A percentile compares a stretch with the other conserved stretches of the same genome.
Conservation (phyloP, 2,113 vertebrate genomes). For the Dascyllus trimaculatus region DNA sequence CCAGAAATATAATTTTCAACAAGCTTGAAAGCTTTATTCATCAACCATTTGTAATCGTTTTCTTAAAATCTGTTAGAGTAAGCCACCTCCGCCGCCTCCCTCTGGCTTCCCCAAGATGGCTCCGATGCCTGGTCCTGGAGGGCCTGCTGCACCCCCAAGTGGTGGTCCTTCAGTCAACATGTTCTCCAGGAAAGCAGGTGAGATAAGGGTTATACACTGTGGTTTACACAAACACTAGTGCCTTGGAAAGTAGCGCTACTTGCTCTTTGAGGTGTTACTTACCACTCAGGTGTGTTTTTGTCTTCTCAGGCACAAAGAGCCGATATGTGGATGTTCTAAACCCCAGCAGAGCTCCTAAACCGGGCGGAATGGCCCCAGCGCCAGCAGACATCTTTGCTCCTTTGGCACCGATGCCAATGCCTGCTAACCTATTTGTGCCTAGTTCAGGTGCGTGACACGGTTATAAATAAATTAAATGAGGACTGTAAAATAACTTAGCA, state of each 20-base stretch:
- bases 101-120: constrained; percentile 87
- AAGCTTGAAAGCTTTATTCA: neutral
- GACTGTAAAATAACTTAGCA: neutral
- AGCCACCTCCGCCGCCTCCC: constrained; percentile 92
- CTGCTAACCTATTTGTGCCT: constrained; percentile 90
- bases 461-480: neutral
- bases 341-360: constrained; percentile 84
- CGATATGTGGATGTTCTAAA: constrained; percentile 96
- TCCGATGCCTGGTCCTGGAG: constrained; percentile 74
- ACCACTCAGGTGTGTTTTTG: constrained; percentile 13
- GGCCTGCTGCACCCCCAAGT: constrained; percentile 73
- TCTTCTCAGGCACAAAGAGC: constrained; percentile 82
- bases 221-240: neutral
- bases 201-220: neutral
- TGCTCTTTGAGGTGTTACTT: neutral
- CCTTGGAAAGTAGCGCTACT: neutral
- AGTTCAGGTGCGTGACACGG: constrained; percentile 85
- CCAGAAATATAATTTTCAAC: neutral
- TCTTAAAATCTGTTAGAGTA: constrained; percentile 83
- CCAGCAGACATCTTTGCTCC: constrained; percentile 95
- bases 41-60: neutral
- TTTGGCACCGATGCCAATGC: constrained; percentile 93
- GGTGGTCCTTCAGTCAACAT: constrained; percentile 87
- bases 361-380: constrained; percentile 81
- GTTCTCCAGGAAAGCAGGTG: constrained; percentile 97